These are phyloP conservation scores for Drosophila saltans DNA, from an alignment of 1,140 invertebrate species.

Conservation along the genomic window DNA sequence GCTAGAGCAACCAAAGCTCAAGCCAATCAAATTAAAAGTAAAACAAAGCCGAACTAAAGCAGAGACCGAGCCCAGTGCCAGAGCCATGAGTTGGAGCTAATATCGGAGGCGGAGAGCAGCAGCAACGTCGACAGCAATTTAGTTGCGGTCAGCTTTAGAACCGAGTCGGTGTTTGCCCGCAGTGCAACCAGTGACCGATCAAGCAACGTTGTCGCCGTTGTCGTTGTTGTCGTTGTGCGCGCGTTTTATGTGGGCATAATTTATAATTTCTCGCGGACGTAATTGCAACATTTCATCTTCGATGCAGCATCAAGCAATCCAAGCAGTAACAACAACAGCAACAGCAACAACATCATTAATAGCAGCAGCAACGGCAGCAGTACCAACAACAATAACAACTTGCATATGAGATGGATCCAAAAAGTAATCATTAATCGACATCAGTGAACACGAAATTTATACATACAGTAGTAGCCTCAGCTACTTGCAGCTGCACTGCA, in stretches of 20 bases:
- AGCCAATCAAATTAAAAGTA: conserved; percentile 63
- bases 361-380: too few species aligned
- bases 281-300: conserved; percentile 48
- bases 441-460: conserved; percentile 23
- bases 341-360: not conserved
- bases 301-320: conserved; percentile 62
- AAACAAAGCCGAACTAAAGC: conserved; percentile 28
- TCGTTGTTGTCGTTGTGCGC: conserved; percentile 37
- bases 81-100: conserved; percentile 33
- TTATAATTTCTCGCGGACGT: conserved; percentile 54
- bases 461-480: conserved; percentile 1
- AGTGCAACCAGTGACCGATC: conserved; percentile 60
- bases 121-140: conserved; percentile 33
- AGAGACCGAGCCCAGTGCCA: conserved; percentile 27
- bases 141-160: conserved; percentile 59
- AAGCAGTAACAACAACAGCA: conserved; percentile 4
- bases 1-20: conserved; percentile 21
- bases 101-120: not conserved
- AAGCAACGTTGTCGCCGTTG: conserved; percentile 30
- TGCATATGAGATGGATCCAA: conserved; percentile 74
- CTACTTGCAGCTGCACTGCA: conserved; percentile 36
- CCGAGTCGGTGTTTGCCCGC: conserved; percentile 40
- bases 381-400: not conserved
- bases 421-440: conserved; percentile 65
- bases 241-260: conserved; percentile 60